Evolutionary conservation across 2,888 invertebrate species (phyloP).

Genomic region (Ornithoptera alexandrae): DNA sequence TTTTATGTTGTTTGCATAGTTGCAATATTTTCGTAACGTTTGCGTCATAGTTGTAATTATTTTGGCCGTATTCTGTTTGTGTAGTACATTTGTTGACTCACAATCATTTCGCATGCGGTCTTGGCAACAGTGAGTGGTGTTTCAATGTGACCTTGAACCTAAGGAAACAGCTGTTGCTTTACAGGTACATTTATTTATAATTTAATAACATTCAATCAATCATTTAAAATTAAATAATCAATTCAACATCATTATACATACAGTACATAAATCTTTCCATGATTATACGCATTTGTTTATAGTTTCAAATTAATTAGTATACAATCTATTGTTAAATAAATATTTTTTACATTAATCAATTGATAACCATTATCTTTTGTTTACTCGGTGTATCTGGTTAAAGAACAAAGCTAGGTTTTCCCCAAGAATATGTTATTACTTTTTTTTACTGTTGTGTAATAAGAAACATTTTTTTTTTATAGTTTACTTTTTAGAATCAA

Average conservation of each 20-base stretch:
- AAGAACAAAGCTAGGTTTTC: neutral
- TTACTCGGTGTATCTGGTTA: neutral
- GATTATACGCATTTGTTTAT: neutral
- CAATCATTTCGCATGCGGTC: constrained; percentile 45
- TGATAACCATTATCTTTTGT: neutral
- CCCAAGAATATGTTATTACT: too few species aligned
- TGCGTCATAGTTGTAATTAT: constrained; percentile 65
- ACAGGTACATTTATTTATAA: constrained; percentile 45
- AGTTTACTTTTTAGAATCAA: too few species aligned
- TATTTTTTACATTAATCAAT: neutral
- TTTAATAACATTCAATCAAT: constrained; percentile 2
- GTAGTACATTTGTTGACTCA: constrained; percentile 59
- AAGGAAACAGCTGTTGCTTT: constrained; percentile 60
- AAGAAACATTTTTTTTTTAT: too few species aligned
- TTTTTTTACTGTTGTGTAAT: too few species aligned
- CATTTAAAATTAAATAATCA: neutral
- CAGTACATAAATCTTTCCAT: too few species aligned
- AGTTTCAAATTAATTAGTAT: neutral
- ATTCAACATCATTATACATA: too few species aligned
- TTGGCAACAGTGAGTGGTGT: constrained; percentile 51
- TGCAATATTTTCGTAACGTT: constrained; percentile 57
- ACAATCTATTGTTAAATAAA: neutral
- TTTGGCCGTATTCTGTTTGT: constrained; percentile 67
- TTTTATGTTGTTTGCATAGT: constrained; percentile 52
- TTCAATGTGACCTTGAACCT: constrained; percentile 60